phyloP scores from a whole-genome alignment of 1,140 invertebrate genomes.

The Drosophila pandora region DNA sequence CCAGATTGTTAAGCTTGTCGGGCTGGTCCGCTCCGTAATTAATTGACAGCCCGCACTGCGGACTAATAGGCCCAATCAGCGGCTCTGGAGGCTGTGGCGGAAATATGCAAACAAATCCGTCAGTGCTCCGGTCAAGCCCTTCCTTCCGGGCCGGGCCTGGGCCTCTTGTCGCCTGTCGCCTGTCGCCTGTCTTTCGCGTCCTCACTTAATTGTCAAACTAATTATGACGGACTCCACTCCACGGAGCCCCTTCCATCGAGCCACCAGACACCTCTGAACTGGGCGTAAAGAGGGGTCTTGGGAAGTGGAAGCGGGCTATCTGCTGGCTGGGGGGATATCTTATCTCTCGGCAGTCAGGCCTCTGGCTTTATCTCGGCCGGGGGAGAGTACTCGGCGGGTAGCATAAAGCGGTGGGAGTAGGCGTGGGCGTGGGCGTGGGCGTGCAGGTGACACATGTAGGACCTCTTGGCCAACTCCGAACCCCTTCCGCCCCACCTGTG shows the following conservation, averaged over 20 bases:
- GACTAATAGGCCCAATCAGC: slow-evolving; percentile 32
- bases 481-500: neutral
- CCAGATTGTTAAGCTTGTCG: neutral
- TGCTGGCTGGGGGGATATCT: slow-evolving; percentile 3
- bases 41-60: slow-evolving; percentile 18
- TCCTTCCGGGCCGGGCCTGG: neutral
- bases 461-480: slow-evolving; percentile 7
- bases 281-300: neutral
- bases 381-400: neutral
- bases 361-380: slow-evolving; percentile 28
- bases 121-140: neutral
- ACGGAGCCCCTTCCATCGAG: neutral
- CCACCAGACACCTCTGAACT: neutral
- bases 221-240: slow-evolving; percentile 42
- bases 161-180: too few relatives aligned
- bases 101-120: neutral
- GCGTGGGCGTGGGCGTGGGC: neutral
- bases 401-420: neutral
- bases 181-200: neutral
- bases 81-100: neutral
- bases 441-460: slow-evolving; percentile 40
- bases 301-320: too few relatives aligned
- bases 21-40: slow-evolving; percentile 24
- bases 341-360: slow-evolving; percentile 38
- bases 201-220: slow-evolving; percentile 46